Conservation (phyloP, 2,888 invertebrate genomes). For the Mythimna albipuncta region DNA sequence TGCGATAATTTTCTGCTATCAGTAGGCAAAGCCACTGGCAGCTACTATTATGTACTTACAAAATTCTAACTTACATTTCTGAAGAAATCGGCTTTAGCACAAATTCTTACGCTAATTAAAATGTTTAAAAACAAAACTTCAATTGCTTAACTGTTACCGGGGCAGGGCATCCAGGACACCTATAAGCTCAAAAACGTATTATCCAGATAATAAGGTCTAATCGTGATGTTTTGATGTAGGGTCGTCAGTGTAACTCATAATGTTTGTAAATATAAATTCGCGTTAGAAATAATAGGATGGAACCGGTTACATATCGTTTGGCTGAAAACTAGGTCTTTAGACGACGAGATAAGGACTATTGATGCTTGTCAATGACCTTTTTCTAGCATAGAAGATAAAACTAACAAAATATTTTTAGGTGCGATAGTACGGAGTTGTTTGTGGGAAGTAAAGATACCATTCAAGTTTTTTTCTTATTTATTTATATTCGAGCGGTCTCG, state of each 20-base stretch:
- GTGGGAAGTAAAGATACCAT: background rate
- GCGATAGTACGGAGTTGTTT: background rate
- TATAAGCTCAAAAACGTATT: background rate
- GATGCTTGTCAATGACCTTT: slow-evolving; percentile 49
- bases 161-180: background rate
- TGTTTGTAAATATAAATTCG: slow-evolving; percentile 31
- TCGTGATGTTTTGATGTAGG: slow-evolving; percentile 10
- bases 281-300: slow-evolving; percentile 11
- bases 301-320: slow-evolving; percentile 18
- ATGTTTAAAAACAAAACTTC: too few relatives aligned
- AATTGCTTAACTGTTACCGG: background rate
- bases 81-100: too few relatives aligned
- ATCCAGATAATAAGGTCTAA: background rate
- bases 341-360: slow-evolving; percentile 26
- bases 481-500: too few relatives aligned
- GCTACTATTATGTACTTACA: too few relatives aligned
- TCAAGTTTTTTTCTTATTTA: background rate
- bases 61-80: too few relatives aligned
- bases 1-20: too few relatives aligned
- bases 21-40: too few relatives aligned
- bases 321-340: slow-evolving; percentile 34
- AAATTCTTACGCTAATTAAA: too few relatives aligned
- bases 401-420: background rate
- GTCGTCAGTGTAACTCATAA: background rate
- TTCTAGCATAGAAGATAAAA: slow-evolving; percentile 20